Conservation (phyloP, 2,797 vertebrate species). For the Liasis olivaceus region DNA sequence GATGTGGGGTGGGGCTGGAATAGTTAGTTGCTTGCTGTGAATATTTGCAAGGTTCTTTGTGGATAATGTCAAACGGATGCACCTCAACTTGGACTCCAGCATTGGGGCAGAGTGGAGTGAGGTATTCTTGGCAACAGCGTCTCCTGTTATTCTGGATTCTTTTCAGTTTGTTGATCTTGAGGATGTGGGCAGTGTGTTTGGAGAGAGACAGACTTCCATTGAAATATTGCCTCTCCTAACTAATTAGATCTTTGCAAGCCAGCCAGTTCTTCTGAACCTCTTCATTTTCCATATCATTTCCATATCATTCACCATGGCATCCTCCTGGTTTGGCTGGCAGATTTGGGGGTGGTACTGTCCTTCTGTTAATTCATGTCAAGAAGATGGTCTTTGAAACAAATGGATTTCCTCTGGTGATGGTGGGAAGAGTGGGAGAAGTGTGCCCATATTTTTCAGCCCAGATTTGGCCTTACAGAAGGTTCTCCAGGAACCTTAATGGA, state of each 20-base stretch:
- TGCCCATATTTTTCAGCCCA: neutral
- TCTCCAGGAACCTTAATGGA: neutral
- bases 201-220: neutral
- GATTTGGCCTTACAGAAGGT: neutral
- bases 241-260: neutral
- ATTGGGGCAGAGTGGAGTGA: fast-evolving
- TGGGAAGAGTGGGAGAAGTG: neutral
- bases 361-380: neutral
- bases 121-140: neutral
- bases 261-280: neutral
- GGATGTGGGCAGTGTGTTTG: too few relatives aligned
- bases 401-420: neutral
- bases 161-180: too few relatives aligned
- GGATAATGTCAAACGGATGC: neutral
- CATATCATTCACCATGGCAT: neutral
- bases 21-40: neutral
- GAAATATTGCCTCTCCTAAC: neutral
- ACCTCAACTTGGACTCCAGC: neutral
- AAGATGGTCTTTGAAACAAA: neutral
- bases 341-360: neutral
- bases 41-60: neutral
- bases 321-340: neutral
- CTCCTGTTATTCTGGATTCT: too few relatives aligned
- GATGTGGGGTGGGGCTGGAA: neutral
- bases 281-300: neutral